phyloP scores from a whole-genome alignment of 2,888 invertebrate species.

The Apotomis betuletana region DNA sequence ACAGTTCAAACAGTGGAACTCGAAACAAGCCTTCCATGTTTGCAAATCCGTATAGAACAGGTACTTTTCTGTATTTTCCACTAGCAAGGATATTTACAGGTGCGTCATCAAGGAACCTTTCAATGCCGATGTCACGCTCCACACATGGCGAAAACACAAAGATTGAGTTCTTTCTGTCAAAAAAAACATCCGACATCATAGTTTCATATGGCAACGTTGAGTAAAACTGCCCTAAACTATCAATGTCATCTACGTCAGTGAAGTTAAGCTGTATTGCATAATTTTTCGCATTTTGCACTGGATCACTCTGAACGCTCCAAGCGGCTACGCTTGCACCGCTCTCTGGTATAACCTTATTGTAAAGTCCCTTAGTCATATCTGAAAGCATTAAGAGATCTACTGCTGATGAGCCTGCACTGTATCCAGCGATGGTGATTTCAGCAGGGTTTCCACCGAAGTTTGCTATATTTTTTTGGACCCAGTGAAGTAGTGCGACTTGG shows the following conservation, averaged over 20 bases:
- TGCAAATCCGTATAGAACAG: slow-evolving; percentile 57
- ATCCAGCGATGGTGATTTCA: slow-evolving; percentile 43
- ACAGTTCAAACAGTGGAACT: slow-evolving; percentile 49
- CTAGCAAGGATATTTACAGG: slow-evolving; percentile 55
- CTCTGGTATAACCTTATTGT: slow-evolving; percentile 43
- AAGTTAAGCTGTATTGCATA: slow-evolving; percentile 23
- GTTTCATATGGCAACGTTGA: neutral
- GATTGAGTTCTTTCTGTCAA: neutral
- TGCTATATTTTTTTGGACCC: slow-evolving; percentile 44
- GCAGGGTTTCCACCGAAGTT: slow-evolving; percentile 43
- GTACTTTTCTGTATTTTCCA: slow-evolving; percentile 52
- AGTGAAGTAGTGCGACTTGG: slow-evolving; percentile 41
- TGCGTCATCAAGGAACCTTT: slow-evolving; percentile 53
- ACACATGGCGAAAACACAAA: slow-evolving; percentile 27
- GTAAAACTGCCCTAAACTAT: slow-evolving; percentile 23
- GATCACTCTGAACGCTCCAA: slow-evolving; percentile 33
- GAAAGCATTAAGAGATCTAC: slow-evolving; percentile 43
- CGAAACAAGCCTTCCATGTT: slow-evolving; percentile 58
- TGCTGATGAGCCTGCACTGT: slow-evolving; percentile 43
- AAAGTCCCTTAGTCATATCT: slow-evolving; percentile 37
- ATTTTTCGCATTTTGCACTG: slow-evolving; percentile 23
- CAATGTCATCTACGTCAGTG: slow-evolving; percentile 14
- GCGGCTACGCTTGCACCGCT: slow-evolving; percentile 40
- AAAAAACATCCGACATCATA: neutral
- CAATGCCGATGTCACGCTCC: slow-evolving; percentile 31